Base-by-base conservation (phyloP, 2,888 invertebrate genomes). In the Phyllotreta striolata region DNA sequence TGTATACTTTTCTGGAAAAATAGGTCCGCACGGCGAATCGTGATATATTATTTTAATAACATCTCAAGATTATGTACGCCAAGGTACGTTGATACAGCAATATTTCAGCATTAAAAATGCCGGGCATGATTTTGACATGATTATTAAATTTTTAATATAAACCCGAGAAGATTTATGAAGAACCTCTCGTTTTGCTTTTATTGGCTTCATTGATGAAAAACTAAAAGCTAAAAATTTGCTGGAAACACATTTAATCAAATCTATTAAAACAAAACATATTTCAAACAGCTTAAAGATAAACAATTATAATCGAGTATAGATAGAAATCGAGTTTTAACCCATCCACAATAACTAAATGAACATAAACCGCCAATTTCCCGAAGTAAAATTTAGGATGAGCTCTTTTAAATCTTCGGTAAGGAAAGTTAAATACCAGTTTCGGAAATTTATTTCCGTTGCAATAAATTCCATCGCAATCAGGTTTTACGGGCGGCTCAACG, bases 141-240 rank as follows among this genome's bases (percentile, higher is more conserved):
- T 73, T 74, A 74, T 74, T 73, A 73, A 72, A 73, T 72, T 73
- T 73, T 73, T 73, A 73, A 74, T 74, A 72, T 70, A 68, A 72
- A 65, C 67, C 66, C 51, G 66, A 35, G 43, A 58, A 52, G 64
- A 64, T 64, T 54, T 57, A 64, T 56, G 44, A 52, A 39, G 6
- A 38, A 46, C n/a, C 24, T 39, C 10, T 56, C 40, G n/a, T 52
- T 52, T 24, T 24, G 4, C 24, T 24, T 24, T 24, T 24, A 24
- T 24, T 24, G 1, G 24, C 24, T 24, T 4, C 24, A 24, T 24
- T 24, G 24, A 24, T 24, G 24, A 24, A 24, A 24, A 24, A 24
- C 24, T 24, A 24, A 24, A 4, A 1, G 24, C 24, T 4, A 24
- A 24, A 24, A 24, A 24, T 24, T 24, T 24, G 4, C 24, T 24